Evolutionary conservation across 2,888 invertebrate species (phyloP).

Genomic region (Meganola albula): DNA sequence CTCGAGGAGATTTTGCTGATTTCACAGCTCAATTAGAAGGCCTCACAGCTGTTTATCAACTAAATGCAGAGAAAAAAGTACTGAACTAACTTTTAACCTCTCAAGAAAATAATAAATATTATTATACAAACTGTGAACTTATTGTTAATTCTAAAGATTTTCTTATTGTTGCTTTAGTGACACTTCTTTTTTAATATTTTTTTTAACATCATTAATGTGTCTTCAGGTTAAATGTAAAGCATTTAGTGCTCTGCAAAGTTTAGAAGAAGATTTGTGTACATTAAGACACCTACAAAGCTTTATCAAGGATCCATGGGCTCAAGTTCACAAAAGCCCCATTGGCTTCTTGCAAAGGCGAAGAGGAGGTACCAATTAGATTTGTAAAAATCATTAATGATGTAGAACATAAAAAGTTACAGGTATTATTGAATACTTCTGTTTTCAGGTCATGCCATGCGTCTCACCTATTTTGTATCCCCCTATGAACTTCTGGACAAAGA

Average conservation of each 20-base stretch:
- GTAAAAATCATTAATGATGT: no score
- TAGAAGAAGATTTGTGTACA: constrained; percentile 92
- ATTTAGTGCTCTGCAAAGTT: constrained; percentile 92
- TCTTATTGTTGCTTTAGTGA: neutral
- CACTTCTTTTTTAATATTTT: neutral
- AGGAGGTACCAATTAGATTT: no score
- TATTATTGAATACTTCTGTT: no score
- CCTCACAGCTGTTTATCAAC: constrained; percentile 92
- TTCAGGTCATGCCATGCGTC: constrained; percentile 92
- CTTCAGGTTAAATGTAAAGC: constrained; percentile 90
- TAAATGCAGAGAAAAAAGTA: constrained; percentile 94
- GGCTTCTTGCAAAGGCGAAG: constrained; percentile 89
- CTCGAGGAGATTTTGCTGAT: constrained; percentile 92
- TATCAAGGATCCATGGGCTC: constrained; percentile 80
- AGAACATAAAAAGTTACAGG: neutral
- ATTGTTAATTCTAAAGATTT: no score
- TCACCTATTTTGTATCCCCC: constrained; percentile 96
- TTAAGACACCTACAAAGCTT: constrained; percentile 87
- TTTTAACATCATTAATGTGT: neutral
- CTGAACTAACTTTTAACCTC: neutral
- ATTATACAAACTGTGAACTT: no score
- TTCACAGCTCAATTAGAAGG: constrained; percentile 96
- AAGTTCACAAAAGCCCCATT: constrained; percentile 92
- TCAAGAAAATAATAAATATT: no score
- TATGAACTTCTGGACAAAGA: constrained; percentile 92